Evolutionary conservation across 2,797 vertebrate genomes (phyloP).

Genomic region (Manis crassicaudata): DNA sequence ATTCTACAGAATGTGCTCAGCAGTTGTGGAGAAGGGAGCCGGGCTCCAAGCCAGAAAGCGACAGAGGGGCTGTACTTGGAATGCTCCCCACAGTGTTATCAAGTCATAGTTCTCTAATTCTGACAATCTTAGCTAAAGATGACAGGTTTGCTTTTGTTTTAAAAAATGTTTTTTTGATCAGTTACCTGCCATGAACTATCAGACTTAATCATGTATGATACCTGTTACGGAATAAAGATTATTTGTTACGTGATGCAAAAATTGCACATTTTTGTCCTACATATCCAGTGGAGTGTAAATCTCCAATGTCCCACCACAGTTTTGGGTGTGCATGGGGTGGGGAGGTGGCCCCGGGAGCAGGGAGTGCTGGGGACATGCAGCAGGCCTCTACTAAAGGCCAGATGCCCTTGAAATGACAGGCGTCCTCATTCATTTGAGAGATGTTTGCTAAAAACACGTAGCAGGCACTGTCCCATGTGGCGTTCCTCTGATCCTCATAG

Average conservation of each 20-base stretch:
- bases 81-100: not conserved
- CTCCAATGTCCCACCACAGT: not conserved
- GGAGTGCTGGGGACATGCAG: rapidly evolving
- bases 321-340: not conserved
- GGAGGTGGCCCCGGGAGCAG: not conserved
- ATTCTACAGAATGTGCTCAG: not conserved
- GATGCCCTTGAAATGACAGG: not conserved
- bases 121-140: not conserved
- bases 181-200: not conserved
- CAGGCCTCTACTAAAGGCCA: not conserved
- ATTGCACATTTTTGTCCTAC: not conserved
- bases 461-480: not conserved
- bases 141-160: not conserved
- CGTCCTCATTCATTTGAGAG: not conserved
- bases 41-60: not conserved
- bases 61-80: not conserved
- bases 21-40: not conserved
- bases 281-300: not conserved
- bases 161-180: not conserved
- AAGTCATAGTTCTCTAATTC: not conserved
- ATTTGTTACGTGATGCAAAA: not conserved
- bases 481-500: not conserved
- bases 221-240: slow-evolving; percentile 21
- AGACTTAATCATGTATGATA: not conserved
- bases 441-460: not conserved